These are phyloP conservation scores for Telmatochromis brachygnathus DNA, from an alignment of 2,113 vertebrate genomes.

Conservation along the genomic window DNA sequence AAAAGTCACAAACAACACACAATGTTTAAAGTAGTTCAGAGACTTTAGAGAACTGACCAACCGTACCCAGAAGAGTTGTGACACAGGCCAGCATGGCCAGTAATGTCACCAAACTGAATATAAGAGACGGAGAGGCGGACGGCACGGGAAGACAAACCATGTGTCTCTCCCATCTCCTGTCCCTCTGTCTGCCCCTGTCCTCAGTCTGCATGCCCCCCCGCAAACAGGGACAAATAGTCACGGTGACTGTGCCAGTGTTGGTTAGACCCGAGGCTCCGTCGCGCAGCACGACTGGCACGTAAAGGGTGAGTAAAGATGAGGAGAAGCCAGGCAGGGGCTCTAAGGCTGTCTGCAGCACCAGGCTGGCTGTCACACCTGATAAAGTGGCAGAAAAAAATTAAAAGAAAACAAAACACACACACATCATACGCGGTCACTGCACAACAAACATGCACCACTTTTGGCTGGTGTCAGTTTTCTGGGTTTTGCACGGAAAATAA, in stretches of 20 bases:
- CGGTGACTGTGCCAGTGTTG: constrained; percentile 81
- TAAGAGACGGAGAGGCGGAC: constrained; percentile 67
- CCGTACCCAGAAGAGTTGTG: constrained; percentile 78
- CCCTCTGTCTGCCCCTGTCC: constrained; percentile 49
- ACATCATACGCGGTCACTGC: background rate
- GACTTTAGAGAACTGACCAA: background rate
- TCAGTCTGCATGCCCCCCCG: constrained; percentile 70
- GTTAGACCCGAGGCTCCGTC: constrained; percentile 78
- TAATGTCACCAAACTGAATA: constrained; percentile 79
- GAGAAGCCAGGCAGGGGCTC: constrained; percentile 48
- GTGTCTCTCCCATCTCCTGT: constrained; percentile 63
- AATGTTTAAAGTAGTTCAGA: background rate
- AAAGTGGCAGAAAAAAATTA: background rate
- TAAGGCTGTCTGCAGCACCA: constrained; percentile 67
- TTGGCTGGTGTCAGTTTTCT: background rate
- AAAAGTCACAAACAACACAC: background rate
- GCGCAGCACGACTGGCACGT: constrained; percentile 79
- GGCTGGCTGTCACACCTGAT: constrained; percentile 70
- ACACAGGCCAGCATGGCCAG: constrained; percentile 80
- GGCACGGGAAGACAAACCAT: constrained; percentile 58
- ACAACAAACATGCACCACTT: background rate
- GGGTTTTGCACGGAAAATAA: background rate
- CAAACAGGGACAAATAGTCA: constrained; percentile 82
- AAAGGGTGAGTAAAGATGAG: constrained; percentile 58
- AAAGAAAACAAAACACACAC: background rate